Evolutionary conservation across 2,888 invertebrate species (phyloP).

Genomic region (Drosophila paranaensis): DNA sequence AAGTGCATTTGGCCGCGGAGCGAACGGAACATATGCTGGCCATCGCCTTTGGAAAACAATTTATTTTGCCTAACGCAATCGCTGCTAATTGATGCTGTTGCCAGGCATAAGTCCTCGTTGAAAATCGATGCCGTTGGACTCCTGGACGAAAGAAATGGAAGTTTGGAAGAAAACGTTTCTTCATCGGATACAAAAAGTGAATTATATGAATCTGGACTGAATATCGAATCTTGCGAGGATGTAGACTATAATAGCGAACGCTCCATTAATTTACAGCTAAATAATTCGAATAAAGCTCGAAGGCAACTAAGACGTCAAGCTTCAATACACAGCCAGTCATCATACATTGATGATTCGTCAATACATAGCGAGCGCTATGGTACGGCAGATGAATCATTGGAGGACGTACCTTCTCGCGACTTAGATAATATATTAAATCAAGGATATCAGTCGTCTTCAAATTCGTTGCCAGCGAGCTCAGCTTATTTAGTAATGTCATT

Average conservation of each 20-base stretch:
- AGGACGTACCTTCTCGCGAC: neutral
- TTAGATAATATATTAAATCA: neutral
- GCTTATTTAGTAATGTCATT: slow-evolving; percentile 42
- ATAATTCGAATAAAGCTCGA: neutral
- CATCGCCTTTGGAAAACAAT: slow-evolving; percentile 8
- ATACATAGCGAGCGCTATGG: slow-evolving; percentile 33
- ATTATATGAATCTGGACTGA: neutral
- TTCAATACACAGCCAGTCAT: slow-evolving; percentile 19
- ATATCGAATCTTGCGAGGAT: neutral
- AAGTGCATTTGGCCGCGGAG: slow-evolving; percentile 13
- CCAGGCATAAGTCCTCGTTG: slow-evolving; percentile 3
- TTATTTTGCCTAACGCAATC: slow-evolving; percentile 32
- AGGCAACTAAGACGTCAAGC: slow-evolving; percentile 15
- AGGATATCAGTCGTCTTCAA: neutral
- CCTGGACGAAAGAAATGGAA: neutral
- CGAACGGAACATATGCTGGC: neutral
- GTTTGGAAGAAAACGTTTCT: neutral
- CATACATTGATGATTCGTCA: slow-evolving; percentile 8
- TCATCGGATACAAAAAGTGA: neutral
- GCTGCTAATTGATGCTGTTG: slow-evolving; percentile 23
- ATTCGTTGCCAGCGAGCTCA: slow-evolving; percentile 6
- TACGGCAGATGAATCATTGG: slow-evolving; percentile 27
- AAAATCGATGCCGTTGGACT: neutral
- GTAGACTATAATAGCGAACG: neutral
- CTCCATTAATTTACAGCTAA: neutral